phyloP scores from a whole-genome alignment of 2,797 vertebrate species.

The Helarctos malayanus region DNA sequence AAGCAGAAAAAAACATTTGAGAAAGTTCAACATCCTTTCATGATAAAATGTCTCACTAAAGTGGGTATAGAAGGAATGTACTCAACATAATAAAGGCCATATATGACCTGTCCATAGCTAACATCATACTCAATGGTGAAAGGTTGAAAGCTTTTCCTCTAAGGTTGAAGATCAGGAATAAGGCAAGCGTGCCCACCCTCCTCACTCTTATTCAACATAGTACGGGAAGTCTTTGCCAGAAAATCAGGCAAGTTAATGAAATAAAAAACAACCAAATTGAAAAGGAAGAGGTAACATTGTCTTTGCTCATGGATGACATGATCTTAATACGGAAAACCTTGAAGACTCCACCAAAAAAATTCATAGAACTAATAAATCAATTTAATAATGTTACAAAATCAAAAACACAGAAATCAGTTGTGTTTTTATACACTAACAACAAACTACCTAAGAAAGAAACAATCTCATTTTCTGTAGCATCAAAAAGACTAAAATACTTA shows the following conservation, averaged over 20 bases:
- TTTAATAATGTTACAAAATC: not conserved
- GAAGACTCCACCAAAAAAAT: not conserved
- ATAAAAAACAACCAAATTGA: not conserved
- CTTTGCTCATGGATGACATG: not conserved
- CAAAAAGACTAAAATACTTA: not conserved
- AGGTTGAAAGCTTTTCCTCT: not conserved
- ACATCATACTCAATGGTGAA: not conserved
- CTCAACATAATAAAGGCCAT: not conserved
- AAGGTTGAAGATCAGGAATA: not conserved
- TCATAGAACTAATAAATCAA: not conserved
- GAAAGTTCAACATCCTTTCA: not conserved
- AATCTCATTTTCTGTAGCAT: not conserved
- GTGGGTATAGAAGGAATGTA: not conserved
- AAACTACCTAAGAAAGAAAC: not conserved
- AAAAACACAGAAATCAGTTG: not conserved
- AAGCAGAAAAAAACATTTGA: not conserved
- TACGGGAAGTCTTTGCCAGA: not conserved
- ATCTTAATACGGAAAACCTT: not conserved
- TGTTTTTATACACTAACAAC: not conserved
- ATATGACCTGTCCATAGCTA: not conserved
- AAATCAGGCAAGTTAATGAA: not conserved
- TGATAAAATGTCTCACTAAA: not conserved
- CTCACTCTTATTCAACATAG: not conserved
- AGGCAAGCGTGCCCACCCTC: not conserved
- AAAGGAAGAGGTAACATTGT: not conserved